Evolutionary conservation across 2,113 vertebrate species (phyloP).

Genomic region (Noturus placidus): DNA sequence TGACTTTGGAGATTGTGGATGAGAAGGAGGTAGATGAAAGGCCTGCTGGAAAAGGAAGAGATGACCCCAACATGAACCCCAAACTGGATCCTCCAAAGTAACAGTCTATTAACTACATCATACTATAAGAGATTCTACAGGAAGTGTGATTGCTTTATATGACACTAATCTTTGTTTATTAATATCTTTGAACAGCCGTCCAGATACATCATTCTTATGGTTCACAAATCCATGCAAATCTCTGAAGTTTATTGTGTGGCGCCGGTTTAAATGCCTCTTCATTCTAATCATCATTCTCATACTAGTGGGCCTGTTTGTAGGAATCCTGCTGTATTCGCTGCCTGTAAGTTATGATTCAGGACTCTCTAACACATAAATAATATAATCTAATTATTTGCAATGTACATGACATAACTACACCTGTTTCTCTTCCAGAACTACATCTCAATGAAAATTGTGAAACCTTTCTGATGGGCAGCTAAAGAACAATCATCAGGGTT

Average conservation of each 20-base stretch:
- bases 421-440: slow-evolving; percentile 77
- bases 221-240: slow-evolving; percentile 99
- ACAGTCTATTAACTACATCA: slow-evolving; percentile 49
- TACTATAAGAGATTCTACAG: not conserved
- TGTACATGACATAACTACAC: not conserved
- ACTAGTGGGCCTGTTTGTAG: slow-evolving; percentile 83
- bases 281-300: slow-evolving; percentile 82
- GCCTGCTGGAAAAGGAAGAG: slow-evolving; percentile 93
- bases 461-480: slow-evolving; percentile 64
- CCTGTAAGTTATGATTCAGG: slow-evolving; percentile 76
- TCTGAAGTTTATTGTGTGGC: slow-evolving; percentile 96
- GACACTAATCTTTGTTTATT: not conserved
- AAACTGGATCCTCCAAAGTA: slow-evolving; percentile 93
- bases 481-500: not conserved
- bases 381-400: not conserved
- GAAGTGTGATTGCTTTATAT: slow-evolving; percentile 3
- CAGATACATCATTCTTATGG: slow-evolving; percentile 98
- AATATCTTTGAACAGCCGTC: slow-evolving; percentile 76
- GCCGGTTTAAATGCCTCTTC: slow-evolving; percentile 90
- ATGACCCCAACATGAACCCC: slow-evolving; percentile 99
- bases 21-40: slow-evolving; percentile 86
- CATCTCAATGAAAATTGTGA: slow-evolving; percentile 96
- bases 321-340: slow-evolving; percentile 90
- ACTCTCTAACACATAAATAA: not conserved
- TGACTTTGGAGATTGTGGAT: slow-evolving; percentile 91